These are phyloP conservation scores for Tyrophagus putrescentiae DNA, from an alignment of 1,140 invertebrate genomes.

Conservation along the genomic window DNA sequence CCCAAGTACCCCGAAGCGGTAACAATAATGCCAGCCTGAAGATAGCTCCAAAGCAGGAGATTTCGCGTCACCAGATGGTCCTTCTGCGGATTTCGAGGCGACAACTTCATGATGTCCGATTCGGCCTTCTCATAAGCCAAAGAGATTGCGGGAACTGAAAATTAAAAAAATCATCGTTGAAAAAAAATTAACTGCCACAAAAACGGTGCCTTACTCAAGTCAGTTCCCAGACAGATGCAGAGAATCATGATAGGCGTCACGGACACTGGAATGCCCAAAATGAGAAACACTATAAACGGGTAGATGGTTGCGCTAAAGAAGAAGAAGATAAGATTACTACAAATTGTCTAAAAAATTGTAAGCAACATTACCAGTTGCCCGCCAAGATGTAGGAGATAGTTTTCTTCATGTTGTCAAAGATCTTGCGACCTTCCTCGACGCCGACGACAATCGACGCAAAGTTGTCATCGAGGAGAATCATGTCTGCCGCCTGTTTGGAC, in stretches of 20 bases:
- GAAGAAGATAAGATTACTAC: too few relatives aligned
- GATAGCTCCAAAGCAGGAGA: slow-evolving; percentile 64
- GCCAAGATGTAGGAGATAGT: slow-evolving; percentile 96
- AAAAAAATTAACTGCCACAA: too few relatives aligned
- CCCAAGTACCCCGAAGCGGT: slow-evolving; percentile 77
- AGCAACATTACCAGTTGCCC: too few relatives aligned
- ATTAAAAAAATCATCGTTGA: too few relatives aligned
- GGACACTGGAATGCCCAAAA: slow-evolving; percentile 88
- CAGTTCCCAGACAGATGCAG: slow-evolving; percentile 98
- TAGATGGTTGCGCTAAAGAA: slow-evolving; percentile 97
- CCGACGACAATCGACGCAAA: slow-evolving; percentile 98
- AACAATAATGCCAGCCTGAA: slow-evolving; percentile 98
- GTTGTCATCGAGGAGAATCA: slow-evolving; percentile 98
- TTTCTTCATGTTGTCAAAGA: slow-evolving; percentile 99
- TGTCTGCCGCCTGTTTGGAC: slow-evolving; percentile 98
- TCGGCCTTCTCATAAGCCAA: slow-evolving; percentile 52
- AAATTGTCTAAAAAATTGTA: too few relatives aligned
- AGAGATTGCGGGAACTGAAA: slow-evolving; percentile 51
- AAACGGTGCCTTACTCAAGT: too few relatives aligned
- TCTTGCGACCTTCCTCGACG: slow-evolving; percentile 89
- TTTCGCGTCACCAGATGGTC: slow-evolving; percentile 48
- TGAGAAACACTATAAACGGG: slow-evolving; percentile 93
- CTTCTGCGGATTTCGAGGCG: slow-evolving; percentile 44
- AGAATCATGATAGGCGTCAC: slow-evolving; percentile 96
- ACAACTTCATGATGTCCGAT: slow-evolving; percentile 52